Percentiles rank a stretch among this genome's conserved stretches.
These are phyloP conservation scores for Trachops cirrhosus DNA, from an alignment of 2,797 vertebrate species.

Conservation along the genomic window DNA sequence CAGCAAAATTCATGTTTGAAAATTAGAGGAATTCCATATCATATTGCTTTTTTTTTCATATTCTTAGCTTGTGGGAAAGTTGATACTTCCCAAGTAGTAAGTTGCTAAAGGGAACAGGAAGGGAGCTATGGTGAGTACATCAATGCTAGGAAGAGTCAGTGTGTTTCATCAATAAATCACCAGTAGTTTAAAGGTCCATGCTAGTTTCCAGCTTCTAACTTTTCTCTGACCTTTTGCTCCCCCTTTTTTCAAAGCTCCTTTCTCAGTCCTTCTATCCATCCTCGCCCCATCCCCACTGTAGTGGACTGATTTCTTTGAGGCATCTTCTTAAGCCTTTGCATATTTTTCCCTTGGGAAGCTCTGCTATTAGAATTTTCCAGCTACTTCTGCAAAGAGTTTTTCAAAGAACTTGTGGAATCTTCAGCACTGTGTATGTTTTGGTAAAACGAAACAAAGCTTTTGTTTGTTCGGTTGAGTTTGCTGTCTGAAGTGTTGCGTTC, in stretches of 20 bases:
- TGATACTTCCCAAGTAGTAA: not conserved
- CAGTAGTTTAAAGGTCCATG: not conserved
- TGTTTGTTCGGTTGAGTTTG: constrained; percentile 47
- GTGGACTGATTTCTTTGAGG: not conserved
- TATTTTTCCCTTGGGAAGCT: not conserved
- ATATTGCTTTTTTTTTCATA: not conserved
- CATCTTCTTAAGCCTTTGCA: not conserved
- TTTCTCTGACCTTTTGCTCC: not conserved
- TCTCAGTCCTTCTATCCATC: not conserved
- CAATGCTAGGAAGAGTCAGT: not conserved
- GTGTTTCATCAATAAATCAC: not conserved
- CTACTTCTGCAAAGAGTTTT: constrained; percentile 34
- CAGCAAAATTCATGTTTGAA: not conserved
- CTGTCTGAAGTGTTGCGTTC: constrained; percentile 45
- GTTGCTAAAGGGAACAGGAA: not conserved
- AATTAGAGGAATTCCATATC: not conserved
- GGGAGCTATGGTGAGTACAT: not conserved
- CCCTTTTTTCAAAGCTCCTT: not conserved
- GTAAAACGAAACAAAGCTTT: constrained; percentile 60
- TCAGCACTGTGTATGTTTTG: constrained; percentile 3
- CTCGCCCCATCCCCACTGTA: not conserved
- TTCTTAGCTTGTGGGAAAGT: not conserved
- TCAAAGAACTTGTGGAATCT: constrained; percentile 65
- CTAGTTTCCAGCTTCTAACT: not conserved
- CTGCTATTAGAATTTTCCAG: not conserved